Percentiles rank a stretch among this genome's conserved stretches.
These are phyloP conservation scores for Aphidius colemani DNA, from an alignment of 2,888 invertebrate genomes.

Conservation along the genomic window DNA sequence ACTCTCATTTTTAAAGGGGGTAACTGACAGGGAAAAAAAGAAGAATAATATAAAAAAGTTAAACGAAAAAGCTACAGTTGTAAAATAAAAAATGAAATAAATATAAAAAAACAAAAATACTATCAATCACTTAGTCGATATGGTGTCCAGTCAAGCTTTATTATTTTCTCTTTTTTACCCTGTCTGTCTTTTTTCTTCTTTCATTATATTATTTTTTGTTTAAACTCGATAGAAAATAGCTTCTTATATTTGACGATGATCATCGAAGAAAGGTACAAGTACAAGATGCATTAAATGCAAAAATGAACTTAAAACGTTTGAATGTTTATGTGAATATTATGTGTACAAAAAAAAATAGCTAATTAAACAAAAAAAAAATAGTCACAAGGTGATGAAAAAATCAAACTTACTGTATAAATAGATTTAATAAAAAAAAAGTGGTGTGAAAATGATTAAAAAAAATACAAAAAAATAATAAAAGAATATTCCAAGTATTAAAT, in stretches of 20 bases:
- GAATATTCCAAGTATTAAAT: slow-evolving; percentile 8
- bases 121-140: slow-evolving; percentile 17
- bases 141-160: background rate
- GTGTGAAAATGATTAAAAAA: slow-evolving; percentile 18
- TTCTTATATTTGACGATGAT: background rate
- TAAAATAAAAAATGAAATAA: background rate
- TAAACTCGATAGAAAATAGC: too few species aligned
- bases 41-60: slow-evolving; percentile 5
- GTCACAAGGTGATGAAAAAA: slow-evolving; percentile 16
- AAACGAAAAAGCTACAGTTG: background rate
- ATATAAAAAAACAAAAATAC: slow-evolving; percentile 15
- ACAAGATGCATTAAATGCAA: background rate
- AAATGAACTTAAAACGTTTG: background rate
- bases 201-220: too few species aligned
- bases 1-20: background rate
- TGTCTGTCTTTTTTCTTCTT: too few species aligned
- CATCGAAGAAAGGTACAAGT: slow-evolving; percentile 7
- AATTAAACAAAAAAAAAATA: slow-evolving; percentile 2
- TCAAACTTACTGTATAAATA: slow-evolving; percentile 30
- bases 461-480: background rate
- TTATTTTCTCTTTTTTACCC: background rate
- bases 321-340: slow-evolving; percentile 3
- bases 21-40: background rate
- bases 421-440: slow-evolving; percentile 33
- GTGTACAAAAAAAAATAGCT: slow-evolving; percentile 26